These are phyloP conservation scores for Heliangelus exortis DNA, from an alignment of 2,797 vertebrate genomes.

Conservation along the genomic window DNA sequence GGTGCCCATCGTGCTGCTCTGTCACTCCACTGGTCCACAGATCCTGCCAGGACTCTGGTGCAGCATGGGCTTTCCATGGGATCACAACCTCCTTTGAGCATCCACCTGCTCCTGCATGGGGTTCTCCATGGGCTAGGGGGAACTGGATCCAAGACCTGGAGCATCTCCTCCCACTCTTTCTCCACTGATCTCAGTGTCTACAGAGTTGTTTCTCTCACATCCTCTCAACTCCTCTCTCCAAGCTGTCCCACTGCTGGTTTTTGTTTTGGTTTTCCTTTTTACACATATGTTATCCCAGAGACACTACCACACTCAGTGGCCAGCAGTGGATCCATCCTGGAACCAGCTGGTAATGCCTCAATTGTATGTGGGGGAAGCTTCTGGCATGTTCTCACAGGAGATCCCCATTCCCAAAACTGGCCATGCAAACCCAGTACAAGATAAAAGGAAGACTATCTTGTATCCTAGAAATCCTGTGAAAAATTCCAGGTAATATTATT, in stretches of 20 bases:
- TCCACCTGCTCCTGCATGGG: no score
- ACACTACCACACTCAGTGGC: neutral
- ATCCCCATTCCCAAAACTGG: no score
- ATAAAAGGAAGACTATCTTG: neutral
- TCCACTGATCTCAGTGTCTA: no score
- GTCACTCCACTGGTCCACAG: no score
- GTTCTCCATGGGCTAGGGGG: no score
- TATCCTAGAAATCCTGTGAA: neutral
- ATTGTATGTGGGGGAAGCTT: no score
- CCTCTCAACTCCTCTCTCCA: neutral
- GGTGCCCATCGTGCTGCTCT: neutral
- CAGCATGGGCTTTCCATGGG: accelerated
- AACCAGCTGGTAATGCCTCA: no score
- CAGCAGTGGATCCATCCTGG: no score
- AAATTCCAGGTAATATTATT: neutral
- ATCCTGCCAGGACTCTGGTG: neutral
- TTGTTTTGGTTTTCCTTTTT: neutral
- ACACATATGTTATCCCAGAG: neutral
- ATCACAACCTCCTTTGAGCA: neutral
- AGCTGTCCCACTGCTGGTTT: neutral
- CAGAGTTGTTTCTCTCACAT: no score
- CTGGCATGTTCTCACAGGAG: no score
- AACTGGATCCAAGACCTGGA: no score
- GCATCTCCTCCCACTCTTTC: neutral
- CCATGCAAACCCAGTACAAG: no score